Conservation (phyloP, 2,888 invertebrate species). For the Habrosyne pyritoides region DNA sequence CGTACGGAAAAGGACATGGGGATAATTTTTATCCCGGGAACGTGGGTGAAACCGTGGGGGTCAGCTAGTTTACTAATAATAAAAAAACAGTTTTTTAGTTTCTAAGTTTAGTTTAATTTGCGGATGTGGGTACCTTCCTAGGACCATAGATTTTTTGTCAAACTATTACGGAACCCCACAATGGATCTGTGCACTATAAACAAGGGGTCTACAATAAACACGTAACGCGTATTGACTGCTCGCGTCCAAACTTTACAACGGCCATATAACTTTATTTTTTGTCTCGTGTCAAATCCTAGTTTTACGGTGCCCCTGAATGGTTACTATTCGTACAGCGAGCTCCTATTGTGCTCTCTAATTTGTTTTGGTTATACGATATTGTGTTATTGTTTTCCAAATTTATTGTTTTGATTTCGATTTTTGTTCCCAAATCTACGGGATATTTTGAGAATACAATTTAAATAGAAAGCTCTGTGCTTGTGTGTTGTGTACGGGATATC, state of each 20-base stretch:
- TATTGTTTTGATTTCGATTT: conserved; percentile 58
- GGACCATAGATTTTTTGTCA: not conserved
- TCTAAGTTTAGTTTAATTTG: not conserved
- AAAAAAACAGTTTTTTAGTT: too few species aligned
- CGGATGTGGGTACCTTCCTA: too few species aligned
- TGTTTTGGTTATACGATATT: conserved; percentile 78
- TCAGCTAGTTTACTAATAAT: too few species aligned
- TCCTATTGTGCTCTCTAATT: conserved; percentile 56
- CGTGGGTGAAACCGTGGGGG: too few species aligned
- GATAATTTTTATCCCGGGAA: too few species aligned
- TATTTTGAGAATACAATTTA: conserved; percentile 7
- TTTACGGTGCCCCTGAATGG: conserved; percentile 74
- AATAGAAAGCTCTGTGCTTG: not conserved
- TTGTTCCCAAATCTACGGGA: conserved; percentile 49
- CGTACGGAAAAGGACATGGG: too few species aligned
- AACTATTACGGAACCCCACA: conserved; percentile 20
- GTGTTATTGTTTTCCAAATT: conserved; percentile 58
- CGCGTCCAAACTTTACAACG: conserved; percentile 63
- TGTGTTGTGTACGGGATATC: not conserved
- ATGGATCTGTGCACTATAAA: conserved; percentile 12
- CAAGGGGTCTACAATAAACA: conserved; percentile 29
- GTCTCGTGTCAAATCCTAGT: conserved; percentile 40
- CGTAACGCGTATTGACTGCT: conserved; percentile 27
- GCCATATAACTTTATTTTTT: conserved; percentile 54
- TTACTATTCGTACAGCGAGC: conserved; percentile 49